Evolutionary conservation across 2,113 vertebrate species (phyloP).

Genomic region (Cyrtonyx montezumae): DNA sequence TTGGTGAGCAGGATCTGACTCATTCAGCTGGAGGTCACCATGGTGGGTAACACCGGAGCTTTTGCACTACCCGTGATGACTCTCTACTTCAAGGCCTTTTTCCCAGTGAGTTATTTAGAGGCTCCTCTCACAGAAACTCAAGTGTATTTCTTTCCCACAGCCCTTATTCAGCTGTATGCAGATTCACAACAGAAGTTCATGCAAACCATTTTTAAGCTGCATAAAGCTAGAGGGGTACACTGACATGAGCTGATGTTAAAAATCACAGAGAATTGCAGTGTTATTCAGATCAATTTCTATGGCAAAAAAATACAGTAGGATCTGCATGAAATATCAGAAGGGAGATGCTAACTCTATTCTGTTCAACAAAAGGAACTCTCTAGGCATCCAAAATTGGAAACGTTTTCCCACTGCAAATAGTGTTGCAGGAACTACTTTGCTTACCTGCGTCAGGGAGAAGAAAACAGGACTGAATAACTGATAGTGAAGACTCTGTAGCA

Average conservation of each 20-base stretch:
- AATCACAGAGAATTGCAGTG: neutral
- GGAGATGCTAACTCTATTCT: neutral
- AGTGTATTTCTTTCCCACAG: neutral
- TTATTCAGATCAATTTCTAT: neutral
- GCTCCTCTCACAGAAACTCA: neutral
- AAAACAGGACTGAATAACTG: conserved; percentile 2
- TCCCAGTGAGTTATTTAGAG: neutral
- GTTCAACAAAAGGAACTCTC: neutral
- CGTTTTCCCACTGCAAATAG: neutral
- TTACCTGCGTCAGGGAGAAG: conserved; percentile 62
- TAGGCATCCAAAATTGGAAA: neutral
- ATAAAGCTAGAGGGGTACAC: neutral
- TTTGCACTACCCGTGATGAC: neutral
- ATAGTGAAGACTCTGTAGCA: neutral
- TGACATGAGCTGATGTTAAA: neutral
- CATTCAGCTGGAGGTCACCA: accelerated
- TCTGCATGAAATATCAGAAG: neutral
- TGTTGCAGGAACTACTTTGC: neutral
- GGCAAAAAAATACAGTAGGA: neutral
- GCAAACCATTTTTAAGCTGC: neutral
- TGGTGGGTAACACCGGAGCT: neutral
- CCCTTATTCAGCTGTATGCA: conserved; percentile 19
- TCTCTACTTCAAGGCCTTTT: neutral
- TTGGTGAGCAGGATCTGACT: neutral
- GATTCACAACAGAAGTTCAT: neutral